These are phyloP conservation scores for Brachionus rubens DNA, from an alignment of 1,140 invertebrate species.

Conservation along the genomic window DNA sequence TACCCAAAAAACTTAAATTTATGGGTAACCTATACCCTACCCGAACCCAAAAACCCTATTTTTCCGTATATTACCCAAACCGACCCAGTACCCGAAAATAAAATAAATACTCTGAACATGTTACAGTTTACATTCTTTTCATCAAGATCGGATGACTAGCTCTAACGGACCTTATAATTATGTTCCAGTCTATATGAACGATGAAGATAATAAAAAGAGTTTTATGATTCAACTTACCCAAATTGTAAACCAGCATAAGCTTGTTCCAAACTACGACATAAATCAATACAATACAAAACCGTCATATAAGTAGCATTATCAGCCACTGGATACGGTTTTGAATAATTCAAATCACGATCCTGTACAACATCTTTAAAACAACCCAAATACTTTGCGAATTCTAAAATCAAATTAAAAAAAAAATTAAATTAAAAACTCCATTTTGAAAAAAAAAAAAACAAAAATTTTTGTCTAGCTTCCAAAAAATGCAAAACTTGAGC, in stretches of 20 bases:
- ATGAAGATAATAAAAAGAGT: not conserved
- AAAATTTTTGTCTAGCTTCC: not conserved
- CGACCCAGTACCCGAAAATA: no score
- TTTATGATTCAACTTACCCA: not conserved
- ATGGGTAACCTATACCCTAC: no score
- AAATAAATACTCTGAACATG: no score
- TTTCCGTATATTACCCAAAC: no score
- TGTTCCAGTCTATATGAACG: no score
- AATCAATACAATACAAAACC: conserved; percentile 5
- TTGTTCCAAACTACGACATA: conserved; percentile 1
- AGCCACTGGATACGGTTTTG: not conserved
- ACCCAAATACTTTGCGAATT: conserved; percentile 35
- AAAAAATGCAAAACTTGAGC: conserved; percentile 12
- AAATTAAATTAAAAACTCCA: conserved; percentile 8
- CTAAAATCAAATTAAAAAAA: conserved; percentile 21
- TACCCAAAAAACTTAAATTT: no score
- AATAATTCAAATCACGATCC: conserved; percentile 13
- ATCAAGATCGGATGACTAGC: no score
- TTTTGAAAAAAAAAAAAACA: not conserved
- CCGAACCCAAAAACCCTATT: no score
- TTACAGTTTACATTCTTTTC: no score
- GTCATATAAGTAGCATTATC: conserved; percentile 18
- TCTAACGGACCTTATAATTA: no score
- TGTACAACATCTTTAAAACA: conserved; percentile 25
- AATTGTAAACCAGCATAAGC: conserved; percentile 43